phyloP scores from a whole-genome alignment of 2,113 vertebrate species.

The Podiceps cristatus region DNA sequence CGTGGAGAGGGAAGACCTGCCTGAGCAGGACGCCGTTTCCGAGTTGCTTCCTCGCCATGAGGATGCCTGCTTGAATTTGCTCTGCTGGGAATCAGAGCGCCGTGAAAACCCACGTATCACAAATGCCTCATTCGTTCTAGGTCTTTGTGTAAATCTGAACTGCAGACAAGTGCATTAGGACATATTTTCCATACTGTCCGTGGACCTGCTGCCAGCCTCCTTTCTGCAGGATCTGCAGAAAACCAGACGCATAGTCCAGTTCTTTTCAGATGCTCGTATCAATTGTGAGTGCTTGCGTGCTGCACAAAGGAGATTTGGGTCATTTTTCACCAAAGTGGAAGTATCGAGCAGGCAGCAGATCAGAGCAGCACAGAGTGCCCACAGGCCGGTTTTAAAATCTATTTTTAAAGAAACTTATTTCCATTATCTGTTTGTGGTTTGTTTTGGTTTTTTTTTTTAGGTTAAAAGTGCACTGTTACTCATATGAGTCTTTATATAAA shows the following conservation, averaged over 20 bases:
- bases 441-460: not conserved
- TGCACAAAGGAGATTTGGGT: not conserved
- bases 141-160: not conserved
- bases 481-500: not conserved
- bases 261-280: not conserved
- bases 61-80: not conserved
- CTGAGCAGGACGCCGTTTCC: not conserved
- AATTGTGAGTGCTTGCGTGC: not conserved
- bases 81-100: not conserved
- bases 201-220: not conserved
- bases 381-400: not conserved
- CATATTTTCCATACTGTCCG: not conserved
- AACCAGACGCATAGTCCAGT: not conserved
- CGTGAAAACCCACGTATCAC: fast-evolving
- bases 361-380: not conserved
- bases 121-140: not conserved
- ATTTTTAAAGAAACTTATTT: not conserved
- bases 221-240: not conserved
- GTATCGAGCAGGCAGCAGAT: not conserved
- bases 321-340: not conserved
- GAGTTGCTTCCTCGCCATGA: not conserved
- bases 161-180: not conserved
- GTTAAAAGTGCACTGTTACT: not conserved
- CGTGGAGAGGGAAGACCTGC: not conserved
- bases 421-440: not conserved